Evolutionary conservation across 2,113 vertebrate genomes (phyloP).

Genomic region (Rhea pennata): DNA sequence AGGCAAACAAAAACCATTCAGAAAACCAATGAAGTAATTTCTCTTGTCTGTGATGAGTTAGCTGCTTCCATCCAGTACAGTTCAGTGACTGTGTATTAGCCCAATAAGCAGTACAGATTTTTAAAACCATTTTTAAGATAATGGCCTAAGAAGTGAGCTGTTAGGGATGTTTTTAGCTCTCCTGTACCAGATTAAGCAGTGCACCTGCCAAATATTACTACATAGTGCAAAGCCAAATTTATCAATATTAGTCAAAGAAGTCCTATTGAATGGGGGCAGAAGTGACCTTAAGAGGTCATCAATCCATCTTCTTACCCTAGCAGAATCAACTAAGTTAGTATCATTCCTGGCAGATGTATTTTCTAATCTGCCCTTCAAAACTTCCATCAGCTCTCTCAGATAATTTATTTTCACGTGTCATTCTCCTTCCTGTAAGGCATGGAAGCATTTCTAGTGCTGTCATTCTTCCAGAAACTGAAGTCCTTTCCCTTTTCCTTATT

Average conservation of each 20-base stretch:
- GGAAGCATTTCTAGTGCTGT: not conserved
- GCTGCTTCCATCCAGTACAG: not conserved
- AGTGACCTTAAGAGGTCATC: not conserved
- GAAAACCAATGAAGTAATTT: not conserved
- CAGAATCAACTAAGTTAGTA: not conserved
- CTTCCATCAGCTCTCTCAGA: not conserved
- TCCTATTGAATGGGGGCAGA: not conserved
- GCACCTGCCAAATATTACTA: not conserved
- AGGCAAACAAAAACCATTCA: not conserved
- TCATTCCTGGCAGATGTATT: not conserved
- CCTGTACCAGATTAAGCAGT: not conserved
- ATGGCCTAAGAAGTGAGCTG: not conserved
- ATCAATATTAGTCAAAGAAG: not conserved
- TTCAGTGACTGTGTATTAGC: not conserved
- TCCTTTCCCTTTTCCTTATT: not conserved
- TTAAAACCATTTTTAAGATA: not conserved
- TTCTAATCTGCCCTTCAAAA: not conserved
- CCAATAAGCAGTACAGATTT: not conserved
- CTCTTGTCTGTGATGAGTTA: not conserved
- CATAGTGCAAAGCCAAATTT: not conserved
- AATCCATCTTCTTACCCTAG: not conserved
- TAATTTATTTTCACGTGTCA: rapidly evolving
- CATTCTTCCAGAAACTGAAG: not conserved
- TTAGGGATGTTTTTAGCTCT: not conserved
- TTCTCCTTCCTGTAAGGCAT: not conserved